phyloP scores from a whole-genome alignment of 2,113 vertebrate species.

The Ceyx margarethae region DNA sequence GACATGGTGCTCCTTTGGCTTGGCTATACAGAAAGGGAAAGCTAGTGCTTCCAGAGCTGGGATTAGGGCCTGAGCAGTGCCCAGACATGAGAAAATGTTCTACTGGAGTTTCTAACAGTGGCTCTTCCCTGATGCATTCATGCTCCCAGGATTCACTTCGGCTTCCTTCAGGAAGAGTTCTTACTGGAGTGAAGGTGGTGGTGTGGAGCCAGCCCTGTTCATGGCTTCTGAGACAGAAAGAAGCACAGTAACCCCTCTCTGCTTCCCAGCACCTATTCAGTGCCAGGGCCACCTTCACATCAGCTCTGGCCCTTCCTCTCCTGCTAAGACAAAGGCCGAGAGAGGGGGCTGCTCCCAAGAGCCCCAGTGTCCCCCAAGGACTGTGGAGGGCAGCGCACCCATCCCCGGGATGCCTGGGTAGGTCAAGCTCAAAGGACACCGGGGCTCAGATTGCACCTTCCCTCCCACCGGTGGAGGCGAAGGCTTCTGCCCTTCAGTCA shows the following conservation, averaged over 20 bases:
- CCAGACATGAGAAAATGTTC: background rate
- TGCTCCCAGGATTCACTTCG: background rate
- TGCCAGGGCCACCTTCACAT: background rate
- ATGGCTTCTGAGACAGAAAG: background rate
- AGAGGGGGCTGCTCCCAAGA: background rate
- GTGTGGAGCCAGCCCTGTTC: background rate
- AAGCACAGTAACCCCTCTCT: background rate
- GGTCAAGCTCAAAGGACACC: background rate
- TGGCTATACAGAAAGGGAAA: background rate
- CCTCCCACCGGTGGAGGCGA: background rate
- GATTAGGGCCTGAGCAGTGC: background rate
- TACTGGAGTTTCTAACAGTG: background rate
- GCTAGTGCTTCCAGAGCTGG: background rate
- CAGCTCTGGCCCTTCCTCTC: background rate
- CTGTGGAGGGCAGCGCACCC: rapidly evolving
- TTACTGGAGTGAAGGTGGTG: rapidly evolving
- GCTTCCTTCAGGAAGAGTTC: background rate
- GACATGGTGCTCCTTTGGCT: background rate
- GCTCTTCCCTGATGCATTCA: background rate
- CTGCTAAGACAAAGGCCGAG: background rate
- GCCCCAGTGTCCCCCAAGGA: background rate
- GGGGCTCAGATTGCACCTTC: conserved; percentile 41
- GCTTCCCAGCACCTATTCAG: background rate
- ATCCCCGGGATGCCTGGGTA: background rate
- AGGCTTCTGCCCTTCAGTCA: background rate